Evolutionary conservation across 30 jellyfish, hydroid and myxozoan genomes (phyloP).

Genomic region (Aurelia sp.): DNA sequence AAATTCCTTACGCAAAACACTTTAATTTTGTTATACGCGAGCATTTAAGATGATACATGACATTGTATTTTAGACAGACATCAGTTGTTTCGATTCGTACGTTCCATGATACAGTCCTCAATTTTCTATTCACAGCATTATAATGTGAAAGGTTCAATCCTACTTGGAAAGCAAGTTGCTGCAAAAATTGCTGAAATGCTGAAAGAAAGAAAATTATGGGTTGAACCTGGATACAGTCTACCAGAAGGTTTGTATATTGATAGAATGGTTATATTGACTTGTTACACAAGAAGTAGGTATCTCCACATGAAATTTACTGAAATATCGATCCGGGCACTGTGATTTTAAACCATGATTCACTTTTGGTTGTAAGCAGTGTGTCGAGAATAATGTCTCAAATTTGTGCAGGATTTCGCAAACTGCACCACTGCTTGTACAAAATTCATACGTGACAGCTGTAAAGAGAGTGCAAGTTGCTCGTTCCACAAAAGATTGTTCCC

Average conservation of each 20-base stretch:
- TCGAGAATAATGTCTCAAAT: background rate
- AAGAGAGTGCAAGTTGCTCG: no score
- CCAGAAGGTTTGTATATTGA: slow-evolving; percentile 29
- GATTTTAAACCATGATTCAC: no score
- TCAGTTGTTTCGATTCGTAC: no score
- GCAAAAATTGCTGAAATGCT: slow-evolving; percentile 59
- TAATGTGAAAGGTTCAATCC: slow-evolving; percentile 87
- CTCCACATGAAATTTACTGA: background rate
- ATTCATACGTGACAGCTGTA: no score
- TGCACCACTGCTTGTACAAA: no score
- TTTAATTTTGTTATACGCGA: no score
- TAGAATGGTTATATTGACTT: background rate
- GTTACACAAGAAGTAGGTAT: background rate
- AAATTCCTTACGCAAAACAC: no score
- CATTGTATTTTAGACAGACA: no score
- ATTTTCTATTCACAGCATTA: slow-evolving; percentile 77
- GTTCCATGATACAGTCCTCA: background rate
- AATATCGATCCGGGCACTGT: background rate
- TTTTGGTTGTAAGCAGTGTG: background rate
- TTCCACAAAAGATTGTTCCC: no score
- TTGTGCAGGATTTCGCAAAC: no score
- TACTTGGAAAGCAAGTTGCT: slow-evolving; percentile 93
- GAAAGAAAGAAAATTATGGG: slow-evolving; percentile 33
- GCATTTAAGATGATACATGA: no score
- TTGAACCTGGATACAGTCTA: slow-evolving; percentile 39